Evolutionary conservation across 2,113 vertebrate species (phyloP).

Genomic region (Sphaerodactylus townsendi): DNA sequence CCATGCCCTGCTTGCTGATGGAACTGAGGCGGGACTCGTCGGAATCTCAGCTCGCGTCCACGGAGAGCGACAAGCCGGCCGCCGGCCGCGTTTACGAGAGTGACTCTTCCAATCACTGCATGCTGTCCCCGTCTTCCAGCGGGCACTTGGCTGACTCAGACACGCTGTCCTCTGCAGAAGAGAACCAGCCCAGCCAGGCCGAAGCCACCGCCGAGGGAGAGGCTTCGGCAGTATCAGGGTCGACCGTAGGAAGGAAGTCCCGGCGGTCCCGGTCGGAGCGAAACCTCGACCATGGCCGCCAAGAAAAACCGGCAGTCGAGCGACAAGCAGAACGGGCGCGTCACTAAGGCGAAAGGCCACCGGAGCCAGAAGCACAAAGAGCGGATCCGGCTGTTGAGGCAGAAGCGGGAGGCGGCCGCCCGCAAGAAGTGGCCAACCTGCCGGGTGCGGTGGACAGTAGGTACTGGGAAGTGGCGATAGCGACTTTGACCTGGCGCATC

Average conservation of each 20-base stretch:
- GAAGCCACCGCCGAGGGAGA: conserved; percentile 74
- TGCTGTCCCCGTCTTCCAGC: conserved; percentile 96
- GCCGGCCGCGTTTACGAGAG: conserved; percentile 86
- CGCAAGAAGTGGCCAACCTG: conserved; percentile 95
- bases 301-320: conserved; percentile 94
- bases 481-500: conserved; percentile 96
- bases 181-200: conserved; percentile 72
- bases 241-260: conserved; percentile 82
- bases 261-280: conserved; percentile 92
- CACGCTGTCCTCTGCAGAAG: conserved; percentile 92
- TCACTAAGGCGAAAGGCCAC: conserved; percentile 87
- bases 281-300: conserved; percentile 90
- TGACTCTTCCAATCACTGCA: conserved; percentile 95
- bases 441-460: conserved; percentile 99
- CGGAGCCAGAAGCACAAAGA: conserved; percentile 97
- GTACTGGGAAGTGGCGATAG: conserved; percentile 98
- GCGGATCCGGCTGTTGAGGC: conserved; percentile 89
- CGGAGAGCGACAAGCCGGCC: conserved; percentile 81
- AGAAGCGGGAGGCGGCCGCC: conserved; percentile 94
- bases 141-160: conserved; percentile 96
- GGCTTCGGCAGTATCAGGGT: conserved; percentile 65
- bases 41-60: conserved; percentile 87
- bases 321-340: conserved; percentile 90
- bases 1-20: conserved; percentile 95
- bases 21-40: conserved; percentile 92